Base-by-base conservation (phyloP, 2,797 vertebrate genomes). In the Pangasius macronema region DNA sequence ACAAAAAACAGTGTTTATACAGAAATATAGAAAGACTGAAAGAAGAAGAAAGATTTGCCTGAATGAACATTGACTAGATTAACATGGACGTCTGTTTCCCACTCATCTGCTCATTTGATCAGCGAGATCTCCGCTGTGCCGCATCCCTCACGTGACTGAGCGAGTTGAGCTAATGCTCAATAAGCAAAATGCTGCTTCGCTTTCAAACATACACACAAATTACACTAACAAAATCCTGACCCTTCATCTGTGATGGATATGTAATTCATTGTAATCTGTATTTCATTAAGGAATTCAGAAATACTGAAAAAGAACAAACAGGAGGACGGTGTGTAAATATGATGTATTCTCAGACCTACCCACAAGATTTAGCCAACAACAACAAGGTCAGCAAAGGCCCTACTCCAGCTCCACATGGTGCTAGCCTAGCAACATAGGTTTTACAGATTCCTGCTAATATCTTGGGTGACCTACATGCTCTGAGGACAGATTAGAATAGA, bases 131-230 rank as follows among this genome's bases (percentile, higher is more conserved):
- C 46, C 42, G 9, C 72, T 16, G 11, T n/a, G 46, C 72, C 72
- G 72, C 14, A 51, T 79, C 76, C 18, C 18, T 57, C 53, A 57
- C 30, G 20, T 36, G 18, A 10, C 53, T 39, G 30, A 79, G 49
- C 33, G 51, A 79, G 16, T 33, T 55, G 75, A 79, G n/a, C 51
- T 20, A 77, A 77, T 77, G 49, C 75, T 33, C 73, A 51, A 77
- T 33, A 55, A 55, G 5, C 10, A 55, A 55, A 79, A 33, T 6
- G 73, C 73, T 27, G 39, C 72, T 14, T 75, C 27, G 42, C 49
- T 73, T 27, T 27, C 70, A 24, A 2, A 46, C 30, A 36, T 16
- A 20, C 30, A 33, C 63, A 67, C 61, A 10, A 46, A 5, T 46
- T 27, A 46, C 18, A 10, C 70, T 46, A 49, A 49, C 10, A 42